phyloP scores from a whole-genome alignment of 2,113 vertebrate genomes.

The Rhinopomastus cyanomelas region DNA sequence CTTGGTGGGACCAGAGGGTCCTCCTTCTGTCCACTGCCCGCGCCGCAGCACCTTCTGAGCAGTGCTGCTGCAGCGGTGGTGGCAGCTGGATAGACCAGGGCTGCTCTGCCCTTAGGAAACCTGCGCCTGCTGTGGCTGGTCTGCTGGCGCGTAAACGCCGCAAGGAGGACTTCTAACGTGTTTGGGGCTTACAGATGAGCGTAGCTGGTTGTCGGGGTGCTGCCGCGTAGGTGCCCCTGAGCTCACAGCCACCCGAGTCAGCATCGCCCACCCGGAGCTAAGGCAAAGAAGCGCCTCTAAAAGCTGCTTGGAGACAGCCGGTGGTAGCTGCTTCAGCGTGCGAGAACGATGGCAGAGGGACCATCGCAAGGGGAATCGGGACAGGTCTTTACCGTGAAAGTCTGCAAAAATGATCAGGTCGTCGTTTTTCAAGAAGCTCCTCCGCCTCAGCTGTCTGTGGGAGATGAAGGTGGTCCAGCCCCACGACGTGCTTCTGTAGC shows the following conservation, averaged over 20 bases:
- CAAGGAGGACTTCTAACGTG: neutral
- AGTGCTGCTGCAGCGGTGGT: neutral
- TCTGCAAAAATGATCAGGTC: slow-evolving; percentile 85
- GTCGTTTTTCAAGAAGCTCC: slow-evolving; percentile 85
- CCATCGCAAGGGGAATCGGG: neutral
- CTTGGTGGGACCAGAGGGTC: neutral
- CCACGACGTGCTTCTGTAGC: slow-evolving; percentile 42
- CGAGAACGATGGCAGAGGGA: neutral
- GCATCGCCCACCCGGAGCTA: neutral
- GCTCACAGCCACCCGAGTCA: neutral
- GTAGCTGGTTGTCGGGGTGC: neutral
- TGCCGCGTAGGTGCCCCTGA: neutral
- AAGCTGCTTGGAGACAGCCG: neutral
- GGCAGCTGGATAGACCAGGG: neutral
- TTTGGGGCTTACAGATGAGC: neutral
- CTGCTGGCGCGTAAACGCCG: neutral
- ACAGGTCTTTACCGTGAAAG: slow-evolving; percentile 78
- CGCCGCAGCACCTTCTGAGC: no score
- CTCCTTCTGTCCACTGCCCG: neutral
- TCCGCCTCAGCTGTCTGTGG: slow-evolving; percentile 76
- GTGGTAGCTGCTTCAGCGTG: neutral
- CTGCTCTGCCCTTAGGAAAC: neutral
- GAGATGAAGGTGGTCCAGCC: slow-evolving; percentile 85
- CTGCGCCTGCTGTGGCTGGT: neutral
- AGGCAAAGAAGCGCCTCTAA: neutral